Base-by-base conservation (phyloP, 2,888 invertebrate genomes). In the Drosophila tripunctata region DNA sequence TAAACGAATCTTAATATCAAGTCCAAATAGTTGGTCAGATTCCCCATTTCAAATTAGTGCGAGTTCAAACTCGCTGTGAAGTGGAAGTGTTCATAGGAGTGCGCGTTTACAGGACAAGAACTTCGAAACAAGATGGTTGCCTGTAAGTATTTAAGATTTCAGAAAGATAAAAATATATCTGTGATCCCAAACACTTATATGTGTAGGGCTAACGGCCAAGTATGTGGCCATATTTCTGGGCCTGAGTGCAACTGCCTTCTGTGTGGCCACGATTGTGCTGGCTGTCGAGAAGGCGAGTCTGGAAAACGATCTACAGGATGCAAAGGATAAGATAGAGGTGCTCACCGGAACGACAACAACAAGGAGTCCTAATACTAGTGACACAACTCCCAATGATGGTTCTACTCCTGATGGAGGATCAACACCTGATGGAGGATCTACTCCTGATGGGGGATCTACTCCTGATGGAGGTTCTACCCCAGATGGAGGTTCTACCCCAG, bases 241-340 rank as follows among this genome's bases (percentile, higher is more conserved):
- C 24, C 44, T 90, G 6, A 89, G 88, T 38, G 72, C 91, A 19
- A 80, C 78, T 6, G 90, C 87, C 15, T 92, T 94, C 30, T 90
- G 92, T 17, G 89, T 93, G n/a, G 92, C 93, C 0, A 93, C 93
- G 1, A 90, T 93, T 57, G 91, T 92, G 4, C 82, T 94, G 52
- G 92, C 92, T 1, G 91, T 92, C 3, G 82, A 92, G 43, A 92
- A 92, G 4, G 67, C 88, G 0, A 75, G 82, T n/a, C 65, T 90
- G 40, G 71, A 89, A 55, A 58, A 87, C 56, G 89, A 90, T 27
- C 67, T 91, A 2, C 80, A 89, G 62, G 87, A 88, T 70, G 90
- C 89, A 0, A 50, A 82, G 14, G 74, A 89, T 47, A 89, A 90
- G 55, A 62, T 90, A 21, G 88, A 89, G 7, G 35, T 40, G 1